Evolutionary conservation across 2,113 vertebrate species (phyloP).

Genomic region (Psittacus erithacus): DNA sequence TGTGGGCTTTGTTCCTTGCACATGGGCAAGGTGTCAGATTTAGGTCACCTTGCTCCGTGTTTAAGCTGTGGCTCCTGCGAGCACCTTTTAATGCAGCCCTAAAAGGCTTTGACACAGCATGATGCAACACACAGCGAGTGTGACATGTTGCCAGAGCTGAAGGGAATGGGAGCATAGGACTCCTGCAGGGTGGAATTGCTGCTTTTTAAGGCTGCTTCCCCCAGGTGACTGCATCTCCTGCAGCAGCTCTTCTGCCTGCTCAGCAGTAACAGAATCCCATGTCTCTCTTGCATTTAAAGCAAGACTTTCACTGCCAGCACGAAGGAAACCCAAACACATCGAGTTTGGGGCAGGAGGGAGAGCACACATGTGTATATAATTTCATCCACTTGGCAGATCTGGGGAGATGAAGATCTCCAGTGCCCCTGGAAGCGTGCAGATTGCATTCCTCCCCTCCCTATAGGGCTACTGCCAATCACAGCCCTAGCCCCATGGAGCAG

Average conservation of each 20-base stretch:
- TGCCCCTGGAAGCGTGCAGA: neutral
- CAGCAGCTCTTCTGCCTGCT: neutral
- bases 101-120: neutral
- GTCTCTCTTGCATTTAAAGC: neutral
- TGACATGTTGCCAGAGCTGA: rapidly evolving
- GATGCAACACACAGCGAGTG: neutral
- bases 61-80: neutral
- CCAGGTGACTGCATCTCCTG: rapidly evolving
- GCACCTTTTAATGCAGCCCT: neutral
- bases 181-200: neutral
- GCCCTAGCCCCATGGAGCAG: neutral
- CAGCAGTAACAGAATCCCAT: neutral
- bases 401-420: neutral
- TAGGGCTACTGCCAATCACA: neutral
- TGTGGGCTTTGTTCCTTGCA: neutral
- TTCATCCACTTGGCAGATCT: neutral
- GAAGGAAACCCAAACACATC: neutral
- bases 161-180: neutral
- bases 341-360: neutral
- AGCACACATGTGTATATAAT: neutral
- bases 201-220: neutral
- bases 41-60: constrained; percentile 10
- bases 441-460: neutral
- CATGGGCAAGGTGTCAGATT: constrained; percentile 43
- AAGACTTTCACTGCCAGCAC: neutral